Conservation (phyloP, 2,113 vertebrate species). For the Pholis gunnellus region DNA sequence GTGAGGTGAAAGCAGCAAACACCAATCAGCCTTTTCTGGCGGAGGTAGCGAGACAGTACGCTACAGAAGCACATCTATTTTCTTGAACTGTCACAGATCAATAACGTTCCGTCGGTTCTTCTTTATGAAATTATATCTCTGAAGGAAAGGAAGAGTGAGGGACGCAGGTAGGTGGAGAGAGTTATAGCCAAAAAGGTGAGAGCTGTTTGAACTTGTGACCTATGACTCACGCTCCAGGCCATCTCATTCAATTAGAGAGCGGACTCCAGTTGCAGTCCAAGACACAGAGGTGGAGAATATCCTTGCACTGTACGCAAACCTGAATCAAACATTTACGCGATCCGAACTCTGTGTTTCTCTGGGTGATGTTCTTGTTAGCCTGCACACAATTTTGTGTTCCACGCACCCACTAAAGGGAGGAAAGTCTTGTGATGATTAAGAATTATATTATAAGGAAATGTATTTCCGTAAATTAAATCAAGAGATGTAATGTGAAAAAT, state of each 20-base stretch:
- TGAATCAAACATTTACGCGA: conserved; percentile 53
- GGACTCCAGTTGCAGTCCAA: conserved; percentile 43
- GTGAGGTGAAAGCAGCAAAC: conserved; percentile 52
- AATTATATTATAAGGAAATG: conserved; percentile 49
- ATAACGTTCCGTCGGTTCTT: conserved; percentile 54
- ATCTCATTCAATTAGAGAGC: conserved; percentile 66
- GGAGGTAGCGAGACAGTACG: conserved; percentile 37
- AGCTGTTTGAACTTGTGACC: conserved; percentile 55
- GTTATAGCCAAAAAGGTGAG: conserved; percentile 41
- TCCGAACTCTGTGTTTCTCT: conserved; percentile 15
- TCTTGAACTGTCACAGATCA: conserved; percentile 62
- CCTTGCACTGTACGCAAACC: conserved; percentile 4
- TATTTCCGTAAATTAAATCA: conserved; percentile 60
- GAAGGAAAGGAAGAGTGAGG: conserved; percentile 34
- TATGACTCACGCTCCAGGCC: conserved; percentile 40
- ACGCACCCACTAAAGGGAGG: neutral
- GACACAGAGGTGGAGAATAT: conserved; percentile 32
- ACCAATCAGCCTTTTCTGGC: conserved; percentile 50
- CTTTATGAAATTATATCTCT: conserved; percentile 58
- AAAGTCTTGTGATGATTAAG: conserved; percentile 36
- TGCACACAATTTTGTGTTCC: conserved; percentile 9
- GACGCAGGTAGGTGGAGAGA: conserved; percentile 50
- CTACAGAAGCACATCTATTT: conserved; percentile 65
- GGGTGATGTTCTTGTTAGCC: neutral
- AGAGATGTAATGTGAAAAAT: conserved; percentile 53